Evolutionary conservation across 2,113 vertebrate genomes (phyloP).

Genomic region (Dromiciops gliroides): DNA sequence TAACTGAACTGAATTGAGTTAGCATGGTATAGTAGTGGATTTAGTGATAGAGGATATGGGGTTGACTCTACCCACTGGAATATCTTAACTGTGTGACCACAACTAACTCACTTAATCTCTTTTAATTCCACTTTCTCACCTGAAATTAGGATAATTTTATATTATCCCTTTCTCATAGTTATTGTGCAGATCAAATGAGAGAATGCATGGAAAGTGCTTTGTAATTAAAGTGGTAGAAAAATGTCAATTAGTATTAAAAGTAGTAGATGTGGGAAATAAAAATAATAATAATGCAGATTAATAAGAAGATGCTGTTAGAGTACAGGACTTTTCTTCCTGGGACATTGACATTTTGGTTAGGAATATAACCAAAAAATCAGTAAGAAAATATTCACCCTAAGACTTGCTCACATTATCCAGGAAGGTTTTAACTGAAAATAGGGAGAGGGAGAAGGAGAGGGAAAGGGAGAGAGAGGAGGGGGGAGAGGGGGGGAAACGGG

Average conservation of each 20-base stretch:
- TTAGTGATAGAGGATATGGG: neutral
- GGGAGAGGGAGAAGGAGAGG: no score
- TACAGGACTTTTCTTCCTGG: neutral
- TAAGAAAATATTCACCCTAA: neutral
- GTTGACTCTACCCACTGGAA: neutral
- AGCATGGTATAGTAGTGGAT: neutral
- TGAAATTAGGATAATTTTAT: neutral
- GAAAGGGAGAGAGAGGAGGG: no score
- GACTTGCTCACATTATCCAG: neutral
- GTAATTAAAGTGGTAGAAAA: neutral
- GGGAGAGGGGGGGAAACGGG: no score
- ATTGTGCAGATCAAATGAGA: neutral
- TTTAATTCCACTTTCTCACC: neutral
- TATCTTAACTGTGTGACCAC: neutral
- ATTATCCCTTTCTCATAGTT: neutral
- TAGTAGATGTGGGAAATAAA: neutral
- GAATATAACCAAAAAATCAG: neutral
- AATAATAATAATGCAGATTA: neutral
- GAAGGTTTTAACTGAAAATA: neutral
- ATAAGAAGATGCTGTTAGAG: neutral
- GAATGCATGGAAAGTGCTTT: neutral
- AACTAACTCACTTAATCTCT: neutral
- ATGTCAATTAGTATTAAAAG: neutral
- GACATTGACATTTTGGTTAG: neutral
- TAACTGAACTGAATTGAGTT: neutral